These are phyloP conservation scores for Heterochromis multidens DNA, from an alignment of 2,113 vertebrate species.

Conservation along the genomic window DNA sequence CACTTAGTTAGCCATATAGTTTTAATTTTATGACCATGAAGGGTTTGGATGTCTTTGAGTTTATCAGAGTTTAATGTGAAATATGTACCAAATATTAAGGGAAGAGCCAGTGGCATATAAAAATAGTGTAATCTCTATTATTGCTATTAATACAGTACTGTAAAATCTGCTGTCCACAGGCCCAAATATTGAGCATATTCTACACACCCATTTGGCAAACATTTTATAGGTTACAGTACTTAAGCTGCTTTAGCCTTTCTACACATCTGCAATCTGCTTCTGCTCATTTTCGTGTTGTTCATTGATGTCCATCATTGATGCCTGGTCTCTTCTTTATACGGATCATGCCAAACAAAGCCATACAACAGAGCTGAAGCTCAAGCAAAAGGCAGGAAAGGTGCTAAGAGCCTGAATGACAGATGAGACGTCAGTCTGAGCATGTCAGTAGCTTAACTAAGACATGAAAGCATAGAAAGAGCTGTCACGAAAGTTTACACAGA, in stretches of 20 bases:
- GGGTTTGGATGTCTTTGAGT: not conserved
- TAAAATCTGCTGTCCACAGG: no score
- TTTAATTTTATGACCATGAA: not conserved
- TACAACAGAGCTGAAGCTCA: not conserved
- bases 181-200: no score
- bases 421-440: not conserved
- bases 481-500: not conserved
- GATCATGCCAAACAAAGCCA: not conserved
- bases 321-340: not conserved
- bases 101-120: not conserved
- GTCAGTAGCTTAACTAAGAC: not conserved
- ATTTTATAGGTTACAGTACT: no score
- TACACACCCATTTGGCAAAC: no score
- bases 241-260: not conserved
- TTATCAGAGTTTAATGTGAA: not conserved
- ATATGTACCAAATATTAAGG: not conserved
- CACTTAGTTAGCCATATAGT: not conserved
- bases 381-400: not conserved
- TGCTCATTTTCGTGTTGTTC: not conserved
- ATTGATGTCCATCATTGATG: fast-evolving
- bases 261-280: not conserved
- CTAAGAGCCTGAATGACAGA: not conserved
- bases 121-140: not conserved
- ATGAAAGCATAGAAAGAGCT: not conserved
- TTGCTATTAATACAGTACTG: no score